Percentiles rank a stretch among this genome's conserved stretches.
phyloP scores from a whole-genome alignment of 2,113 vertebrate species.

The Eulemur macaco region DNA sequence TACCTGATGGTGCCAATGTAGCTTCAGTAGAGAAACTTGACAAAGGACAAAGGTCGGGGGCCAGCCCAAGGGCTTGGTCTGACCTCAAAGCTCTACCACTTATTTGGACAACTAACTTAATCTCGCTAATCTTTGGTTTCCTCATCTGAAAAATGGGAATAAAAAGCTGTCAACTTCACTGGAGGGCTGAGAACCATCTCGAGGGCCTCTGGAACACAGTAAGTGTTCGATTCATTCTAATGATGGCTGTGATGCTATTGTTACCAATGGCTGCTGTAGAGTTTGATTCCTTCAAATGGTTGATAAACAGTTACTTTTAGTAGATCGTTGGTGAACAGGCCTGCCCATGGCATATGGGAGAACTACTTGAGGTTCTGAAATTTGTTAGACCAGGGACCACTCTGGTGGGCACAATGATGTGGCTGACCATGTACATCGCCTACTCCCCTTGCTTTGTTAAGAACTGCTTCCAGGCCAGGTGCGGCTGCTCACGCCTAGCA shows the following conservation, averaged over 20 bases:
- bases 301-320: not conserved
- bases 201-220: not conserved
- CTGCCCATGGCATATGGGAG: not conserved
- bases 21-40: not conserved
- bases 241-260: not conserved
- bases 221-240: not conserved
- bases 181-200: not conserved
- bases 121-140: not conserved
- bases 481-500: too few relatives aligned
- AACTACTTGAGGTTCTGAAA: not conserved
- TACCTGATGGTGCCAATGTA: not conserved
- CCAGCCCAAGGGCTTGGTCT: not conserved
- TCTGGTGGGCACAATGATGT: too few relatives aligned
- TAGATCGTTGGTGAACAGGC: not conserved
- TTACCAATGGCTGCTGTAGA: not conserved
- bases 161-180: not conserved
- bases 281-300: not conserved
- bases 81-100: not conserved
- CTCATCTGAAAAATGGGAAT: not conserved
- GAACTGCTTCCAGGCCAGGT: not conserved
- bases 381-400: not conserved
- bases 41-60: not conserved
- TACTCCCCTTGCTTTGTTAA: not conserved
- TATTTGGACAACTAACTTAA: not conserved
- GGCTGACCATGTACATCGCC: too few relatives aligned